Conservation (phyloP, 2,113 vertebrate genomes). For the Hymenochirus boettgeri region DNA sequence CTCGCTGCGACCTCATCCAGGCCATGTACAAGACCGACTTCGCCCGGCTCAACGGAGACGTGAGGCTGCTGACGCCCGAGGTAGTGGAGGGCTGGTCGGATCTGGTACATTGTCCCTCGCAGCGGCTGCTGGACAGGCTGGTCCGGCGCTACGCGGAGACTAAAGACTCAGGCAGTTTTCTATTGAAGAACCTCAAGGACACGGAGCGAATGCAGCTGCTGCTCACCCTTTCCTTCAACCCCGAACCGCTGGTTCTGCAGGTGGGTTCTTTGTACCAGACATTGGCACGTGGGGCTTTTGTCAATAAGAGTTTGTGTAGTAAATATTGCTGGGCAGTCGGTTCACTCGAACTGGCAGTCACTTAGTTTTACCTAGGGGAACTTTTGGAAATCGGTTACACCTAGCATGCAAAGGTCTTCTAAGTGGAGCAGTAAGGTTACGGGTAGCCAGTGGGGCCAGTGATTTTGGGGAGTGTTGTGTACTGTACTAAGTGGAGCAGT, state of each 20-base stretch:
- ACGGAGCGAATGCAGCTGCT: constrained; percentile 97
- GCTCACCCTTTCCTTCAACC: constrained; percentile 95
- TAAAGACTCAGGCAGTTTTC: constrained; percentile 96
- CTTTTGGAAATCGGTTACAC: too few species aligned
- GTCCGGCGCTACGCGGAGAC: constrained; percentile 96
- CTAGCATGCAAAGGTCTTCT: too few species aligned
- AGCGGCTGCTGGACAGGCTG: constrained; percentile 91
- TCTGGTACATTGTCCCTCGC: constrained; percentile 95
- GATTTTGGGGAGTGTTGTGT: too few species aligned
- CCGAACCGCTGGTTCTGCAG: constrained; percentile 95
- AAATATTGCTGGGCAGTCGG: too few species aligned
- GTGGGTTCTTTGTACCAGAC: constrained; percentile 59
- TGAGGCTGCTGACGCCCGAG: constrained; percentile 92
- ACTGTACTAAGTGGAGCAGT: too few species aligned
- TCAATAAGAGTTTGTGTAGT: too few species aligned
- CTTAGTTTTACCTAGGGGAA: too few species aligned
- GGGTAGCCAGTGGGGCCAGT: too few species aligned
- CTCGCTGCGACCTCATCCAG: constrained; percentile 91
- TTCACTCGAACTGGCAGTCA: too few species aligned
- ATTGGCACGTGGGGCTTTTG: too few species aligned
- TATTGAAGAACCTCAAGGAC: constrained; percentile 96
- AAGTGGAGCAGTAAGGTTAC: too few species aligned
- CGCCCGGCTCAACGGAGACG: constrained; percentile 91
- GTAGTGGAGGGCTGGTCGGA: constrained; percentile 98
- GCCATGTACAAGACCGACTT: constrained; percentile 96